Conservation (phyloP, 2,888 invertebrate species). For the Lasioglossum vierecki region DNA sequence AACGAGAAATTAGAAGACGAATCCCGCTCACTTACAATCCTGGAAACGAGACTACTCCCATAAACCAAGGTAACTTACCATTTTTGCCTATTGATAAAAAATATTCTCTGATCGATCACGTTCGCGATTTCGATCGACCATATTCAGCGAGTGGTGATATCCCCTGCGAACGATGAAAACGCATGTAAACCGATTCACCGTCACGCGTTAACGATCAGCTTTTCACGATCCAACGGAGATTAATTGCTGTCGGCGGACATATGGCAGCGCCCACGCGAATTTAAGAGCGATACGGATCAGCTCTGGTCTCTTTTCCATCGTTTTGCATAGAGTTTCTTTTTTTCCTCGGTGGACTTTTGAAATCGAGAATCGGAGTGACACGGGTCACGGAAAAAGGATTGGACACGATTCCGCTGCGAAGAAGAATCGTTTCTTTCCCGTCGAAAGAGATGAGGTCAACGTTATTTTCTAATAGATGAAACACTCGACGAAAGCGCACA, state of each 20-base stretch:
- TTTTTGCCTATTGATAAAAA: not conserved
- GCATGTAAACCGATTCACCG: slow-evolving; percentile 41
- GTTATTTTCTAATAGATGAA: slow-evolving; percentile 66
- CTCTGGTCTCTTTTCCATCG: slow-evolving; percentile 16
- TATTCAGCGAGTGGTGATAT: not conserved
- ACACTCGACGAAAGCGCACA: slow-evolving; percentile 50
- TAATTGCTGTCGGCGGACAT: slow-evolving; percentile 24
- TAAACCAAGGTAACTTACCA: not conserved
- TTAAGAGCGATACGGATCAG: slow-evolving; percentile 27
- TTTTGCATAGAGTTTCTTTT: not conserved
- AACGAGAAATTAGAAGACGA: too few relatives aligned
- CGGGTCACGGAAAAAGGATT: not conserved
- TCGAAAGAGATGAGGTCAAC: slow-evolving; percentile 60
- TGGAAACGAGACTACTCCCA: too few relatives aligned
- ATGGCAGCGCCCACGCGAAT: slow-evolving; percentile 41
- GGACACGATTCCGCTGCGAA: not conserved
- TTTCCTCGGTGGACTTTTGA: slow-evolving; percentile 1
- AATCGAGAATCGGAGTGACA: slow-evolving; percentile 20
- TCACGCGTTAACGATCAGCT: slow-evolving; percentile 21
- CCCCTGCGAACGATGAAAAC: slow-evolving; percentile 34
- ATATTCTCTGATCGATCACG: not conserved
- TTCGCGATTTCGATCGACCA: not conserved
- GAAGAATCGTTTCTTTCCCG: slow-evolving; percentile 45
- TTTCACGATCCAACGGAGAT: slow-evolving; percentile 38
- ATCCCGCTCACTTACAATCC: too few relatives aligned